Conservation (phyloP, 2,797 vertebrate species). For the Sebastes trivittatus region DNA sequence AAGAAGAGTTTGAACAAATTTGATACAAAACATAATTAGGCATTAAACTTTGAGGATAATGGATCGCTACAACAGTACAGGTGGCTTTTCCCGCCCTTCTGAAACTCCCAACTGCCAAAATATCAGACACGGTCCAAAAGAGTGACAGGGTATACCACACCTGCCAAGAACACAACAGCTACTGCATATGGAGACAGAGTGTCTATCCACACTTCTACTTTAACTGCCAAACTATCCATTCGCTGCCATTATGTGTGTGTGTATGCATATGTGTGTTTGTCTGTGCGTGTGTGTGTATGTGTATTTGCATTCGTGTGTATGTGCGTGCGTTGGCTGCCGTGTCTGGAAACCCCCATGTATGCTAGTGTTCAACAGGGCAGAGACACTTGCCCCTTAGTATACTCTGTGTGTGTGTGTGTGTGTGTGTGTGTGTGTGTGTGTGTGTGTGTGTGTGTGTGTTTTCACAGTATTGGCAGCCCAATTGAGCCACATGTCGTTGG, state of each 20-base stretch:
- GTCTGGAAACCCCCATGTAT: constrained; percentile 43
- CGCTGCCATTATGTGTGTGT: constrained; percentile 1
- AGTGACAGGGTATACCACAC: constrained; percentile 33
- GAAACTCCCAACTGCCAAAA: constrained; percentile 39
- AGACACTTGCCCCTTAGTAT: constrained; percentile 49
- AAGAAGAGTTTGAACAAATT: background rate
- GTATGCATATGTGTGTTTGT: constrained; percentile 3
- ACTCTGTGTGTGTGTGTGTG: constrained; percentile 4
- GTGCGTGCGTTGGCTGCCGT: constrained; percentile 24
- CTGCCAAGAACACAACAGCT: constrained; percentile 57
- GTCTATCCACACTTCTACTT: constrained; percentile 28
- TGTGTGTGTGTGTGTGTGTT: constrained; percentile 15
- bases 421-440: constrained; percentile 7
- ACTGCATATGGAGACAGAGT: constrained; percentile 55
- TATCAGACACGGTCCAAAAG: constrained; percentile 23
- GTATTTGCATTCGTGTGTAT: background rate
- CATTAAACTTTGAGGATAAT: background rate
- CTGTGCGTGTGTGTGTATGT: constrained; percentile 16
- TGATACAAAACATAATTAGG: background rate
- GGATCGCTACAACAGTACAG: constrained; percentile 7
- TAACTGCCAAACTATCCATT: constrained; percentile 54
- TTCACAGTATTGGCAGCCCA: constrained; percentile 40
- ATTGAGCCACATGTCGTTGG: constrained; percentile 67
- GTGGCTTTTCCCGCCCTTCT: constrained; percentile 33
- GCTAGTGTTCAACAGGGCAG: constrained; percentile 38